Base-by-base conservation (phyloP, 2,797 vertebrate species). In the Ceyx erithaca region DNA sequence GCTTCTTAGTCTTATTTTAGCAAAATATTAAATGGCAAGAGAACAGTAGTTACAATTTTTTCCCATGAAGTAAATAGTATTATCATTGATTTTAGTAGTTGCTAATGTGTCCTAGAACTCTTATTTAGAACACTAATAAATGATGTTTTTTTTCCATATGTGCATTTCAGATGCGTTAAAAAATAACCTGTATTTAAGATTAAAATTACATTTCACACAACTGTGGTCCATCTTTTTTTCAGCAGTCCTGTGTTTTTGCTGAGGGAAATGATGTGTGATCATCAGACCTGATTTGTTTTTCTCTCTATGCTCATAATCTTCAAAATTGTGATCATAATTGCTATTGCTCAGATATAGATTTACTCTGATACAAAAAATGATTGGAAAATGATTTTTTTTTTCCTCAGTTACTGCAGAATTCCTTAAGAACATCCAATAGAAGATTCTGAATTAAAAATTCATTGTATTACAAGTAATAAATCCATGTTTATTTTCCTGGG, bases 1-100 rank as follows among this genome's bases (percentile, higher is more conserved):
- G 20, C 22, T 78, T 70, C 25, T 72, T 54, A 71, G 66, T 51
- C 87, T 76, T 37, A 67, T 94, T 72, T 89, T 85, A 82, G 64
- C 59, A 86, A 94, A 94, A 85, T 76, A 92, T 83, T 66, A 92
- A 94, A 91, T 87, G 37, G 48, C 9, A 88, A 79, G 80, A 87
- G 25, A 95, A 85, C 25, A 48, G 40, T 73, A 80, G 37, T 45
- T 92, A 46, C 10, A 37, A 28, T 71, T 52, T 88, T 73, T 55
- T 84, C 31, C 64, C 54, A 35, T 94, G 92, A 93, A 93, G 55
- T 86, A 76, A 91, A 87, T 37, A 48, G 37, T 83, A 57, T 37
- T 84, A 28, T 62, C 84, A 57, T 18, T 77, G 48, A 80, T 91
- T 75, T 85, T 66, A 25, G 30, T 30, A 87, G 83, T 73, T 72